Evolutionary conservation across 2,113 vertebrate species (phyloP).

Genomic region (Loxodonta africana): DNA sequence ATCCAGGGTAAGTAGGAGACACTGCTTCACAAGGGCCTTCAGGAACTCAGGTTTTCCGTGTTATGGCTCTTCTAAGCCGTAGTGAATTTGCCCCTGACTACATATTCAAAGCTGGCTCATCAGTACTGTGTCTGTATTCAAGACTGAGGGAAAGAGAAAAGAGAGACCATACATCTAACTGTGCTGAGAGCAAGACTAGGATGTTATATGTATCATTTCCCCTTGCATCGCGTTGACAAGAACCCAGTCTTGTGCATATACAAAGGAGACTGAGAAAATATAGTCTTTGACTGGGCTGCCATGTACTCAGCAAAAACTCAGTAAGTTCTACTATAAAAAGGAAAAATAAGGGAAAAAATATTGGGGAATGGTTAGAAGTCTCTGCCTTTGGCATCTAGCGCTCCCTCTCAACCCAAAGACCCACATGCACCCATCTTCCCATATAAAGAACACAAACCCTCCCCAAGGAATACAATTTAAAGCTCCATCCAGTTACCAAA

Average conservation of each 20-base stretch:
- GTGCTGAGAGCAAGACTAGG: background rate
- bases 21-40: background rate
- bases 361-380: background rate
- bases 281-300: background rate
- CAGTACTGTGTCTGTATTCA: background rate
- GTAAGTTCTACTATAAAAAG: slow-evolving; percentile 19
- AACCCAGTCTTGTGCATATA: background rate
- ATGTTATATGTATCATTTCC: background rate
- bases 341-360: slow-evolving; percentile 27
- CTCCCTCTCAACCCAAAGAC: background rate
- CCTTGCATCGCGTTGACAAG: background rate
- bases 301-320: background rate
- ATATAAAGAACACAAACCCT: background rate
- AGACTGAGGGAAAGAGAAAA: background rate
- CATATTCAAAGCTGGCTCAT: background rate
- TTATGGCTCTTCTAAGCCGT: background rate
- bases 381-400: background rate
- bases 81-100: background rate
- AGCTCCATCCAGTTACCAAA: background rate
- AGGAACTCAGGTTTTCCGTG: background rate
- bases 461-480: background rate
- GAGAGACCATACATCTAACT: background rate
- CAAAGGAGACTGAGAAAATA: background rate
- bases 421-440: background rate
- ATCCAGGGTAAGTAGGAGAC: background rate